Conservation (phyloP, 2,113 vertebrate genomes). For the Bos javanicus region DNA sequence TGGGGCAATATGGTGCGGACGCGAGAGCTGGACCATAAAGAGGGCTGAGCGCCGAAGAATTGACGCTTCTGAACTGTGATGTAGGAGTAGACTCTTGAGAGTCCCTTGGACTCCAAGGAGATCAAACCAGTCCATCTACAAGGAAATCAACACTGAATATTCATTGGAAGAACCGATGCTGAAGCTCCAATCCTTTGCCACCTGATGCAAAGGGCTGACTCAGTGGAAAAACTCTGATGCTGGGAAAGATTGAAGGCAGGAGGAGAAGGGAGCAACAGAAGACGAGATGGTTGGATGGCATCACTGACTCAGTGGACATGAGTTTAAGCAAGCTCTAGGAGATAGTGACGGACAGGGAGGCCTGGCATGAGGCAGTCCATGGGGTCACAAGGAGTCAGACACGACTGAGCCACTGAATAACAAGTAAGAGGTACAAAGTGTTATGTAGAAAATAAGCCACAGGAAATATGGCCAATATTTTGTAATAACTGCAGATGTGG, state of each 20-base stretch:
- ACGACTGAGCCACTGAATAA: background rate
- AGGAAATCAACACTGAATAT: background rate
- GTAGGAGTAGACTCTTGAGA: background rate
- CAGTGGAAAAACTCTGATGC: background rate
- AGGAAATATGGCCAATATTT: background rate
- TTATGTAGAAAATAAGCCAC: background rate
- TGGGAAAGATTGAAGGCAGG: background rate
- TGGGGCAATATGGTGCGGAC: rapidly evolving
- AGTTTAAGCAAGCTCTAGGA: background rate
- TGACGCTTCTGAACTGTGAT: background rate
- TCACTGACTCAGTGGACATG: background rate
- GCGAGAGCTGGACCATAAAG: background rate
- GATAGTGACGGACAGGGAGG: background rate
- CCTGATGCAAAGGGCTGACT: background rate
- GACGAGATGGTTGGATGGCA: background rate
- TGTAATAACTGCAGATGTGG: background rate
- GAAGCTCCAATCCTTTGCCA: background rate
- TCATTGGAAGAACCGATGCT: background rate
- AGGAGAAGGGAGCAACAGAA: background rate
- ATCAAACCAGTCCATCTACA: background rate
- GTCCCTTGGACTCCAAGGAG: background rate
- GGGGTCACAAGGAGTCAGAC: background rate
- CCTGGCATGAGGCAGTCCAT: background rate
- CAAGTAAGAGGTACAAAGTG: background rate
- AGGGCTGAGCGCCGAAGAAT: rapidly evolving